Evolutionary conservation across 2,113 vertebrate species (phyloP).

Genomic region (Anarrhichthys ocellatus): DNA sequence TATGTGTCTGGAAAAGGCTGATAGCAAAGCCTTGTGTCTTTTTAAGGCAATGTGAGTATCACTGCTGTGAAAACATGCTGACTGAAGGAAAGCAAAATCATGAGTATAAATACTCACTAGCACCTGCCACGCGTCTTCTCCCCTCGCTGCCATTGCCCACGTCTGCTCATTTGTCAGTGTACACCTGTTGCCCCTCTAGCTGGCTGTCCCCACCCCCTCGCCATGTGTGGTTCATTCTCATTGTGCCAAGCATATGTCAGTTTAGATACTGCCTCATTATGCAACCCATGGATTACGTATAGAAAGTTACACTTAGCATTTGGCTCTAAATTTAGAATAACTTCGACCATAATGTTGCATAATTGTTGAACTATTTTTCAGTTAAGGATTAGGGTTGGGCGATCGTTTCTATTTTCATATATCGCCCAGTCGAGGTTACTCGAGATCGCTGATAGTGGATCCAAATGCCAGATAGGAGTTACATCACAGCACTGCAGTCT

Average conservation of each 20-base stretch:
- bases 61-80: conserved; percentile 78
- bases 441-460: too few species aligned
- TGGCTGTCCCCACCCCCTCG: not conserved
- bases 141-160: conserved; percentile 27
- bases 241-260: conserved; percentile 24
- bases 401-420: too few species aligned
- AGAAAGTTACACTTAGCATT: conserved; percentile 31
- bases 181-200: conserved; percentile 65
- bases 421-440: too few species aligned
- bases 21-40: conserved; percentile 48
- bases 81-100: conserved; percentile 75
- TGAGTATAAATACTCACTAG: conserved; percentile 78
- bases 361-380: conserved; percentile 1
- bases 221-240: conserved; percentile 15
- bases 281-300: conserved; percentile 24
- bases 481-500: too few species aligned
- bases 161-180: conserved; percentile 53
- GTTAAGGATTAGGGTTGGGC: too few species aligned
- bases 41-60: conserved; percentile 64
- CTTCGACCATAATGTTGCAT: not conserved
- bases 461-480: not conserved
- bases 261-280: conserved; percentile 20
- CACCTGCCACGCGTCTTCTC: conserved; percentile 68
- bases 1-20: conserved; percentile 3
- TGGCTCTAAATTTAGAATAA: not conserved